Base-by-base conservation (phyloP, 1,140 invertebrate genomes). In the Trachymyrmex septentrionalis region DNA sequence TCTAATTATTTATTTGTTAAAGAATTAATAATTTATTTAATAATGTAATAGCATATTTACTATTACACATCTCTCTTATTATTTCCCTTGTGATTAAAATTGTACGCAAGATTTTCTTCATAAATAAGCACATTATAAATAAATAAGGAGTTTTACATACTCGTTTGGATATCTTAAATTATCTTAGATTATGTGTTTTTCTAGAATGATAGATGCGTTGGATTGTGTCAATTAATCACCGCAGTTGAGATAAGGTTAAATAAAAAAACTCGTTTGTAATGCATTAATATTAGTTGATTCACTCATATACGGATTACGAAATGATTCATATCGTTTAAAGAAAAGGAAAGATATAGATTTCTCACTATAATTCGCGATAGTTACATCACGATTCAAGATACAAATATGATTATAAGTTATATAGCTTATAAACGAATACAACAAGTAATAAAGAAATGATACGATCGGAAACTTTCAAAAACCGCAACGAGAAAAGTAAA, bases 221-320 rank as follows among this genome's bases (percentile, higher is more conserved):
- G 10, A 57, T 30, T 19, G 44, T 12, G 9, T 30, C 38, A 38
- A 73, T 57, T 73, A 48, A 53, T 61, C 9, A n/a, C 2, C 61
- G 12, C 12, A 59, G 10, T 30, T 30, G 16, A 24, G 80, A 84
- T 84, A 84, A 84, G 55, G 73, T 73, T 34, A 34, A 82, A 82
- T 24, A 64, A 75, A 57, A 75, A 44, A 61, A 21, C 19, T 48
- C 9, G 38, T 50, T 30, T 69, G 16, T 50, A 19, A 69, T 48
- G 53, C 24, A 55, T 30, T 84, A 5, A 57, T 44, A 38, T 53
- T 44, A 21, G 24, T 30, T 84, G 69, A 84, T 61, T 84, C 67
- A 38, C 34, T 7, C 34, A 63, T 14, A 21, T 5, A 50, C 38
- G 38, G 38, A 44, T 44, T 14, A 14, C n/a, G 14, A 19, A 50